These are phyloP conservation scores for Ara ararauna DNA, from an alignment of 2,797 vertebrate genomes.

Conservation along the genomic window DNA sequence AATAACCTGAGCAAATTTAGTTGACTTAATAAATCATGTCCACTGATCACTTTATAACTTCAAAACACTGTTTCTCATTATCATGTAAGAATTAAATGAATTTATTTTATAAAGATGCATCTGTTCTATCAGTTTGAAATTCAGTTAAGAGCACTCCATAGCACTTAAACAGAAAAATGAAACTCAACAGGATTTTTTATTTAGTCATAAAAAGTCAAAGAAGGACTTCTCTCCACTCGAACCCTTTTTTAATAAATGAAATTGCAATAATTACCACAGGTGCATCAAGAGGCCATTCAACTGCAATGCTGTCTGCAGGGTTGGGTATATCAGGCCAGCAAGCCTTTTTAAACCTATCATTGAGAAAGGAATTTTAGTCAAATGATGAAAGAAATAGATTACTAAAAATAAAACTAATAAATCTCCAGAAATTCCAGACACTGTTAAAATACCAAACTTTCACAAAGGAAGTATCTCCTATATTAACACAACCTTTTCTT, in stretches of 20 bases:
- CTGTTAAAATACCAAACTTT: background rate
- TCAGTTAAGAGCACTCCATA: background rate
- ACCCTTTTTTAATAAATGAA: background rate
- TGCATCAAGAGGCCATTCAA: constrained; percentile 46
- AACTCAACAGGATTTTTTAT: background rate
- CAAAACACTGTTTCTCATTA: background rate
- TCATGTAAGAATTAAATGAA: background rate
- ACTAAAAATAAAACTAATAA: background rate
- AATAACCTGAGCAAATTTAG: background rate
- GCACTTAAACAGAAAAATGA: background rate
- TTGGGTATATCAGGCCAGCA: constrained; percentile 79
- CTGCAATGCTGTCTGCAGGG: constrained; percentile 75
- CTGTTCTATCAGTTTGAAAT: background rate
- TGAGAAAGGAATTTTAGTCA: background rate
- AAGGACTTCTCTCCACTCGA: background rate
- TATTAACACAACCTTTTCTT: background rate
- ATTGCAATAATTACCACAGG: constrained; percentile 65
- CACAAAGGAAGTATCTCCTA: background rate
- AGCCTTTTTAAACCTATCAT: constrained; percentile 65
- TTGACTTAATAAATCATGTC: background rate
- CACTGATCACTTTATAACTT: background rate
- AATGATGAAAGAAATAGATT: background rate
- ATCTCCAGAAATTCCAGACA: background rate
- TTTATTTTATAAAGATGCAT: background rate
- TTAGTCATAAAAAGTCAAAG: background rate